Evolutionary conservation across 2,113 vertebrate genomes (phyloP), one percentile per base, ranked within the genome.

Genomic region (Sphaerodactylus townsendi): DNA sequence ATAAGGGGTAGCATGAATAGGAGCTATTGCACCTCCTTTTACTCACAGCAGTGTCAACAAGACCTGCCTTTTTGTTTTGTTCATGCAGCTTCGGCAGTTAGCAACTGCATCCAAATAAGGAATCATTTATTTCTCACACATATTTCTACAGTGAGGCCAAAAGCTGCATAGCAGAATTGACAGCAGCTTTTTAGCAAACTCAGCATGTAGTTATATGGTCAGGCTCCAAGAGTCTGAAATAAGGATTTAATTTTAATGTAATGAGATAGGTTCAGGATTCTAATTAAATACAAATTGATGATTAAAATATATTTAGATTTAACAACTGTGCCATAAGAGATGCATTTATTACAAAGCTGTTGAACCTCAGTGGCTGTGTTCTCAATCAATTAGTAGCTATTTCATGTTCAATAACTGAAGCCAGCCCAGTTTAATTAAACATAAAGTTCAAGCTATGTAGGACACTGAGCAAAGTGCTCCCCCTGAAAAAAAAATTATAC

Each of bases 181-280:
- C 81, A 88, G 39, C n/a, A 82, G 15, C 15, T 5, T 15, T 44
- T 37, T 81, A 87, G 59, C 35, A 62, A 89, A 23, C 7, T 41
- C 72, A 72, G 15, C 73, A 69, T 86, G 88, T 35, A 10, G 65
- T 68, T 15, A 84, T 73, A 46, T 69, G 79, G 80, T 91, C 83
- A 85, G 37, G 68, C 56, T 83, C 74, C 44, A 88, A 87, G 53
- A 64, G 77, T 64, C 82, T 50, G 56, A 91, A 89, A 86, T 88
- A 81, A 91, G 64, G 64, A 35, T 85, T 92, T 91, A 79, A 93
- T 88, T 90, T 86, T 81, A 87, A 86, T 46, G 71, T 92, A 90
- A 92, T 69, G 76, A 89, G 64, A 82, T 77, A 44, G 37, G 59
- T 91, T 90, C 77, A 80, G 39, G 71, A 79, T 86, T 48, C 84